These are phyloP conservation scores for Hemicentrotus pulcherrimus DNA, from an alignment of 35 echinoderm and acorn worm genomes.

Conservation along the genomic window DNA sequence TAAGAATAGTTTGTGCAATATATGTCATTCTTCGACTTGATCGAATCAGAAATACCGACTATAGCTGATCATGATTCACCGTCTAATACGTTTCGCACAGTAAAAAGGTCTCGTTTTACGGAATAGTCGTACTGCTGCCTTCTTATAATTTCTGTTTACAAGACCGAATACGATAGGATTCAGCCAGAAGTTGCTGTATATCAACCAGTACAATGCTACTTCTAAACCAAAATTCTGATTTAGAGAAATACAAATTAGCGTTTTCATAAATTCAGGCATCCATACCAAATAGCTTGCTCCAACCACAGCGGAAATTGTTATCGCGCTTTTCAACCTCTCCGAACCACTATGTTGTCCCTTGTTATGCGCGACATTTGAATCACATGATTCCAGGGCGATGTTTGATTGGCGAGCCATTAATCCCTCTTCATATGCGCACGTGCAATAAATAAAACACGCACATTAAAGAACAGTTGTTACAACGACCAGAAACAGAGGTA, in stretches of 20 bases:
- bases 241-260: neutral
- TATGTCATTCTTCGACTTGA: too few species aligned
- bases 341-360: neutral
- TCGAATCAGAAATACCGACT: too few species aligned
- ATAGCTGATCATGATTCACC: too few species aligned
- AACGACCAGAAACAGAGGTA: neutral
- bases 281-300: neutral
- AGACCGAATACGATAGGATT: neutral
- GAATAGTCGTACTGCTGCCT: neutral
- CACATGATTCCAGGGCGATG: neutral
- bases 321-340: neutral
- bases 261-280: neutral
- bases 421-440: neutral
- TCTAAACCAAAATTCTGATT: neutral
- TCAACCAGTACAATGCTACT: neutral
- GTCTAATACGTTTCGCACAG: too few species aligned
- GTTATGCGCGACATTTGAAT: neutral
- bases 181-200: neutral
- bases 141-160: neutral
- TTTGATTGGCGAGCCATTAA: neutral
- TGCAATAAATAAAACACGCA: neutral
- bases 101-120: neutral
- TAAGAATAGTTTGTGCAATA: too few species aligned
- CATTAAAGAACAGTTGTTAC: neutral
- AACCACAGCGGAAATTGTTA: neutral